Evolutionary conservation across 1,140 invertebrate genomes (phyloP).

Genomic region (Wasmannia auropunctata): DNA sequence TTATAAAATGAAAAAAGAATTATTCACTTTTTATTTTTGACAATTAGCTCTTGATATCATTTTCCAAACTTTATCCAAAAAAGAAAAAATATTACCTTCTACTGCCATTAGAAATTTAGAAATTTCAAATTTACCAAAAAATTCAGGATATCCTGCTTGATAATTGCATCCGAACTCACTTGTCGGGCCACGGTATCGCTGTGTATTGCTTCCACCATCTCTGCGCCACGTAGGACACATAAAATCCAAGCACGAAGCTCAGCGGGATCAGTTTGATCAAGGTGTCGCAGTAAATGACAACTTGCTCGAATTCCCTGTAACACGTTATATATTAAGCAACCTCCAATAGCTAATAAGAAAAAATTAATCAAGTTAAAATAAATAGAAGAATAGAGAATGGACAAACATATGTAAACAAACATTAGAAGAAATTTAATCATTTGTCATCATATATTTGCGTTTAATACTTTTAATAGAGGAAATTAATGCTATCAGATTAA

Average conservation of each 20-base stretch:
- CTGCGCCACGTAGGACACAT: constrained; percentile 90
- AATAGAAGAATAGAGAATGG: background rate
- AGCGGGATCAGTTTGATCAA: constrained; percentile 89
- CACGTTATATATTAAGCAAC: background rate
- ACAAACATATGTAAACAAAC: background rate
- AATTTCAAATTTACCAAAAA: background rate
- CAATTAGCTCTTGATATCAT: background rate
- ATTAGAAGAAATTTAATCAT: background rate
- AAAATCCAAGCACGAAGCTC: constrained; percentile 91
- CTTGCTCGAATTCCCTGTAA: constrained; percentile 87
- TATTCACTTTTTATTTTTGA: background rate
- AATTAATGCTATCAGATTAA: background rate
- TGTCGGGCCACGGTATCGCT: constrained; percentile 91
- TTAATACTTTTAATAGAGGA: background rate
- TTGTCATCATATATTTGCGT: background rate
- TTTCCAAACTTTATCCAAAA: background rate
- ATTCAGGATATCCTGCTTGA: background rate
- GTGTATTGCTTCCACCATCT: constrained; percentile 92
- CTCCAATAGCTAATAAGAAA: background rate
- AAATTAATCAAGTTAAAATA: constrained; percentile 56
- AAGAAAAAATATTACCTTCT: background rate
- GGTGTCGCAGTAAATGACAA: constrained; percentile 88
- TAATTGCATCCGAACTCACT: constrained; percentile 83
- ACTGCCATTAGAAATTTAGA: background rate
- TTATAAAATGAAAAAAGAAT: background rate